Percentiles rank a stretch among this genome's conserved stretches.
Conservation (phyloP, 2,797 vertebrate species). For the Helarctos malayanus region DNA sequence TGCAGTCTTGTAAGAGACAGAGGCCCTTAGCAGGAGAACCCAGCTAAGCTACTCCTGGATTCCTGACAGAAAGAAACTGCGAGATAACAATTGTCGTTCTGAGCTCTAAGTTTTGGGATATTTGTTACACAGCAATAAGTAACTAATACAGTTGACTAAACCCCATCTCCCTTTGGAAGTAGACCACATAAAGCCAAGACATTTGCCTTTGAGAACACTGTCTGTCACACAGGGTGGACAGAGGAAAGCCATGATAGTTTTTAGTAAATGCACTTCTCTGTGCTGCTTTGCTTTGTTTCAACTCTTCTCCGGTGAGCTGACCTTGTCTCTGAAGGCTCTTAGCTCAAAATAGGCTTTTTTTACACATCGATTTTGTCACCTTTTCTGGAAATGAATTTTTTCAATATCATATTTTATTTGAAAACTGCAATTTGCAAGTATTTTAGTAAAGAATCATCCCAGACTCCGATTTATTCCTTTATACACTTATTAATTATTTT, state of each 20-base stretch:
- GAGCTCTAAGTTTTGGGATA: background rate
- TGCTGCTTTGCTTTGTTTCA: slow-evolving; percentile 23
- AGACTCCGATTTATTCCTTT: background rate
- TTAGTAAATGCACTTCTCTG: background rate
- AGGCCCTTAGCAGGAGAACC: background rate
- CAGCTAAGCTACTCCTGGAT: background rate
- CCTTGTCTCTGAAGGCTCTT: slow-evolving; percentile 11
- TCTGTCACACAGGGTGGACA: background rate
- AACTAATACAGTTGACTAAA: background rate
- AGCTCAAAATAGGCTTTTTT: slow-evolving; percentile 5
- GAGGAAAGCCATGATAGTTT: background rate
- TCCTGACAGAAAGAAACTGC: background rate
- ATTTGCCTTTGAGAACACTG: background rate
- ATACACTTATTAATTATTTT: background rate
- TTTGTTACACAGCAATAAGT: background rate
- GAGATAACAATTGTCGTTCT: background rate
- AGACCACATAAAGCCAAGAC: background rate
- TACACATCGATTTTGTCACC: background rate
- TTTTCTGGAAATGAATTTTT: slow-evolving; percentile 23
- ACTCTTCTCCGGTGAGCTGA: background rate
- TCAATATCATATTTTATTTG: background rate
- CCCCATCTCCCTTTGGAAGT: background rate
- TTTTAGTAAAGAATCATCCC: slow-evolving; percentile 32
- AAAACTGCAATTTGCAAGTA: slow-evolving; percentile 59
- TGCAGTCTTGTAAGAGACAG: background rate